These are phyloP conservation scores for Ovis canadensis DNA, from an alignment of 2,113 vertebrate genomes.

Conservation along the genomic window DNA sequence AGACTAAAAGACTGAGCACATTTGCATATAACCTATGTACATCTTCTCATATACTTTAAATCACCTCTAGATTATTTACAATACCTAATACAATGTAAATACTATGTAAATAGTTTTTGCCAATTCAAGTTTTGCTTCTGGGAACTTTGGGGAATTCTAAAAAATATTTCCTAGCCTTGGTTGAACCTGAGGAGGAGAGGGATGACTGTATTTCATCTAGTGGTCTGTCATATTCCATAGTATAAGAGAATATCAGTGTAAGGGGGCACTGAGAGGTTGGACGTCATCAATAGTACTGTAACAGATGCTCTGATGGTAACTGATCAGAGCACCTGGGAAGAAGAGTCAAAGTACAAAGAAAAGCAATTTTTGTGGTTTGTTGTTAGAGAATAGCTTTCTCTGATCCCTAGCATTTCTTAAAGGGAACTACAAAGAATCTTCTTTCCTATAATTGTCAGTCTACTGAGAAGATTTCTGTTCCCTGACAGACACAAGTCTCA, in stretches of 20 bases:
- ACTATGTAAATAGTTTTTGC: background rate
- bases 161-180: background rate
- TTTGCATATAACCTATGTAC: background rate
- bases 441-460: background rate
- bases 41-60: background rate
- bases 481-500: background rate
- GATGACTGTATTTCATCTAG: background rate
- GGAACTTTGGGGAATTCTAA: background rate
- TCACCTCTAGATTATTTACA: background rate
- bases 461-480: background rate
- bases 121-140: background rate
- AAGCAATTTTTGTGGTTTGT: slow-evolving; percentile 24
- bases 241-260: slow-evolving; percentile 47
- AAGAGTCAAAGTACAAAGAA: slow-evolving; percentile 45
- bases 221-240: slow-evolving; percentile 60
- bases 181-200: background rate
- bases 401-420: slow-evolving; percentile 9
- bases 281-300: slow-evolving; percentile 50
- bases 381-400: slow-evolving; percentile 60
- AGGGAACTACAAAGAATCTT: background rate
- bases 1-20: background rate
- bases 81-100: background rate
- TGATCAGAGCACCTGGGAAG: slow-evolving; percentile 40
- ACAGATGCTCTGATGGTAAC: slow-evolving; percentile 52
- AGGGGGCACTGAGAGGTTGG: slow-evolving; percentile 47